A percentile compares a stretch with the other conserved stretches of the same genome.
phyloP scores from a whole-genome alignment of 2,113 vertebrate species.

The Triplophysa siluroides region DNA sequence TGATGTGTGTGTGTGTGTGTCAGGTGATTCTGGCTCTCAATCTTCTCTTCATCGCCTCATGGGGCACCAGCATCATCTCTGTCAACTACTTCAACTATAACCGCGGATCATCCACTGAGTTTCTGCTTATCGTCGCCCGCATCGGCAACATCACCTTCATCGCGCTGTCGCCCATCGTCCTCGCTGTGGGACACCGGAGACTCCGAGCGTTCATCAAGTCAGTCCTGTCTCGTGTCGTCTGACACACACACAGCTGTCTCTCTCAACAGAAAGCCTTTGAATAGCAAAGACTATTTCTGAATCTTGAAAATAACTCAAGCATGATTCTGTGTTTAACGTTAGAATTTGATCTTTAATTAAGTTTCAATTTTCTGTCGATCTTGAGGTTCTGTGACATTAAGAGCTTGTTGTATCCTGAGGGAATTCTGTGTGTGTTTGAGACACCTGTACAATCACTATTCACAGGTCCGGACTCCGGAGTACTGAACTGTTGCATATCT shows the following conservation, averaged over 20 bases:
- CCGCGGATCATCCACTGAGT: slow-evolving; percentile 55
- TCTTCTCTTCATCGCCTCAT: slow-evolving; percentile 72
- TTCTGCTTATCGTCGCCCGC: slow-evolving; percentile 70
- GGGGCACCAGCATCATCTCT: slow-evolving; percentile 76
- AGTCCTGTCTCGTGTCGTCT: slow-evolving; percentile 49
- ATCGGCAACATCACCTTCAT: slow-evolving; percentile 75
- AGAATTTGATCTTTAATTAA: slow-evolving; percentile 4
- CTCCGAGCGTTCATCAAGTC: slow-evolving; percentile 69
- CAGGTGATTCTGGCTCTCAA: slow-evolving; percentile 77
- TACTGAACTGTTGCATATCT: too few relatives aligned
- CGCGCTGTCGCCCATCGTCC: slow-evolving; percentile 71
- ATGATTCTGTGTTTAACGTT: not conserved
- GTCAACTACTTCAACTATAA: slow-evolving; percentile 79
- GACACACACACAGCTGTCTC: not conserved
- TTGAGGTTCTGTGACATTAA: not conserved
- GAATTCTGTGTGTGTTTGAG: not conserved
- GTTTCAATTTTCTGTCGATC: not conserved
- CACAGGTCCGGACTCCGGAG: too few relatives aligned
- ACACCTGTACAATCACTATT: too few relatives aligned
- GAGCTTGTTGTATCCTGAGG: too few relatives aligned
- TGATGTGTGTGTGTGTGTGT: not conserved
- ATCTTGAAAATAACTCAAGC: not conserved
- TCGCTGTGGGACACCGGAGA: slow-evolving; percentile 72
- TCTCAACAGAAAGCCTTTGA: too few relatives aligned
- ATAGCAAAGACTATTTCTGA: too few relatives aligned